Conservation (phyloP, 2,888 invertebrate genomes). For the Tolmerus cingulatus region DNA sequence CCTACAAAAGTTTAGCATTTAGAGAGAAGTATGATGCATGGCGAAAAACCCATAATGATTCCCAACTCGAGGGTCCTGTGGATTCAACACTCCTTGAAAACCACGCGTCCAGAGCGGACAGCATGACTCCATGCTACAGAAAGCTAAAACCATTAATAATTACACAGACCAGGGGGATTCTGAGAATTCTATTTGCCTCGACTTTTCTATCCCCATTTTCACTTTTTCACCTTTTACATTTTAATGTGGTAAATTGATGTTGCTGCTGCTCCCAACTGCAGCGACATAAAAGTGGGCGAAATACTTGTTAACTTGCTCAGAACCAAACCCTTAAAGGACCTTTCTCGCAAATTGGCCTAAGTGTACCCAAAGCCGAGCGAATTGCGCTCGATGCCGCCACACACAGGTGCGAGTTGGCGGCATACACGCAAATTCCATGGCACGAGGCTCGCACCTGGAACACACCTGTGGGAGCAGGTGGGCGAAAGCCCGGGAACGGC, state of each 20-base stretch:
- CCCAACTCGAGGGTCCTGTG: not conserved
- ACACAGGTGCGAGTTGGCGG: not conserved
- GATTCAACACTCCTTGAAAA: not conserved
- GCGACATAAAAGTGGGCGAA: constrained; percentile 11
- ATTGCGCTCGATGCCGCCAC: not conserved
- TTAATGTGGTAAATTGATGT: constrained; percentile 13
- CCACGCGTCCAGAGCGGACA: not conserved
- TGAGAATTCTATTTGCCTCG: not conserved
- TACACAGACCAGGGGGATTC: not conserved
- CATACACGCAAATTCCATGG: constrained; percentile 30
- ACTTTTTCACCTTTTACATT: not conserved
- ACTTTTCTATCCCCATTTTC: not conserved
- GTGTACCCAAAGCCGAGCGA: not conserved
- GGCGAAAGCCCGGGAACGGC: not conserved
- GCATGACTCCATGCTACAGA: not conserved
- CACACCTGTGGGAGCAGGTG: constrained; percentile 50
- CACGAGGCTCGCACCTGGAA: constrained; percentile 15
- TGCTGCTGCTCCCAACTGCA: constrained; percentile 27
- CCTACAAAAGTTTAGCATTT: not conserved
- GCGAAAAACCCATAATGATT: not conserved
- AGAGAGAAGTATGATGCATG: not conserved
- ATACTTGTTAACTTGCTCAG: not conserved
- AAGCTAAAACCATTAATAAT: not conserved
- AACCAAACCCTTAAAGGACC: not conserved
- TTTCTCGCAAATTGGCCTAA: not conserved